Evolutionary conservation across 2,797 vertebrate species (phyloP).

Genomic region (Steatocranus sp.): DNA sequence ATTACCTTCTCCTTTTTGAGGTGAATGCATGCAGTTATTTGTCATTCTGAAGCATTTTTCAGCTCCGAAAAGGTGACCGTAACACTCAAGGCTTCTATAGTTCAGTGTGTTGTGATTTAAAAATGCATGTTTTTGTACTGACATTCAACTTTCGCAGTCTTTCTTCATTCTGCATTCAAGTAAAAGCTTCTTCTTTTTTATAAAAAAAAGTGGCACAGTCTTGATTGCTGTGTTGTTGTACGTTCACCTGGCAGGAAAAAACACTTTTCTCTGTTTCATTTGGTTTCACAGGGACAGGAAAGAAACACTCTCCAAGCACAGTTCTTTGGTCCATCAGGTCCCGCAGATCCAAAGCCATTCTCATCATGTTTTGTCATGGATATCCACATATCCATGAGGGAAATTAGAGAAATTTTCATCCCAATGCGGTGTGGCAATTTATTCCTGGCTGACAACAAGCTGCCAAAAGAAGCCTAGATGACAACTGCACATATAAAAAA

Average conservation of each 20-base stretch:
- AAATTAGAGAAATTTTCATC: background rate
- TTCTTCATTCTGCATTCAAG: background rate
- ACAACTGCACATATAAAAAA: background rate
- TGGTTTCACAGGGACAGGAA: background rate
- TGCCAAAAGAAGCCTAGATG: slow-evolving; percentile 4
- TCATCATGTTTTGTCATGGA: slow-evolving; percentile 17
- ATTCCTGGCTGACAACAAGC: background rate
- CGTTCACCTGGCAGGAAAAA: background rate
- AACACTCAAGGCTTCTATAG: background rate
- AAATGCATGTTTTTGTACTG: background rate
- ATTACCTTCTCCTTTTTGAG: background rate
- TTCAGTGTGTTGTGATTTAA: background rate
- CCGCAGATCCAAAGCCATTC: background rate
- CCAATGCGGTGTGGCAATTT: slow-evolving; percentile 1
- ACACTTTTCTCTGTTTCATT: background rate
- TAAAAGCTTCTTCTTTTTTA: background rate
- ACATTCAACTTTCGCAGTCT: background rate
- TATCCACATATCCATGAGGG: slow-evolving; percentile 4
- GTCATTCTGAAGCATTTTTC: background rate
- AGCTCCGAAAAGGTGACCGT: background rate
- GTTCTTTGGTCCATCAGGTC: background rate
- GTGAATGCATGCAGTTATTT: background rate
- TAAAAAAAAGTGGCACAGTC: background rate
- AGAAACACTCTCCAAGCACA: background rate
- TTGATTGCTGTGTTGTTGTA: background rate